phyloP scores from a whole-genome alignment of 2,888 invertebrate species.

The Pedicia rivosa region DNA sequence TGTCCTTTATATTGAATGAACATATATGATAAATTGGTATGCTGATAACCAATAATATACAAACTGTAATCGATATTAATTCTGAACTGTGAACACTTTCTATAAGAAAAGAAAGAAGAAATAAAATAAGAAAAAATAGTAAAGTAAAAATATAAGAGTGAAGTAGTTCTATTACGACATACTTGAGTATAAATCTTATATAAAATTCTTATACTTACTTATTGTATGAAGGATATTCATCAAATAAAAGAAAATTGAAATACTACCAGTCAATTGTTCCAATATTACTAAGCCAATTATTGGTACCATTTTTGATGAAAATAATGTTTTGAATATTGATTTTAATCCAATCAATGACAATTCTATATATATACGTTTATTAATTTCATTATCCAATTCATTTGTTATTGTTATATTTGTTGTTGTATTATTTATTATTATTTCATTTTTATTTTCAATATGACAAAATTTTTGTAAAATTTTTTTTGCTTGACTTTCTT shows the following conservation, averaged over 20 bases:
- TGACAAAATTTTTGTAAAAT: no score
- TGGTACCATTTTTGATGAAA: no score
- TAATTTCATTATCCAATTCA: no score
- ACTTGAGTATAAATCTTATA: not conserved
- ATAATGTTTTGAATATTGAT: no score
- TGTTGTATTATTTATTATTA: no score
- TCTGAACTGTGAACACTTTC: constrained; percentile 1
- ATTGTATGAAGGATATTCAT: not conserved
- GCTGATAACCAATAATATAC: not conserved
- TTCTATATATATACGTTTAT: no score
- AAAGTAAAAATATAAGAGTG: no score
- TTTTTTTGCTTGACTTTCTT: no score
- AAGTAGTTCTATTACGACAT: not conserved
- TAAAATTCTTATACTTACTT: not conserved
- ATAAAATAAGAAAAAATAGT: no score
- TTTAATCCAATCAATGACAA: no score
- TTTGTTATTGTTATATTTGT: no score
- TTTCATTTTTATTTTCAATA: no score
- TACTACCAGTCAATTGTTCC: not conserved
- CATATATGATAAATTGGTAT: not conserved
- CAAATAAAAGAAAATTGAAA: not conserved
- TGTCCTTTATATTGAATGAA: not conserved
- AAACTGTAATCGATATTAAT: not conserved
- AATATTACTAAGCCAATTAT: not conserved
- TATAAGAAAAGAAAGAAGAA: not conserved